These are phyloP conservation scores for Gonioctena quinquepunctata DNA, from an alignment of 1,140 invertebrate genomes.

Conservation along the genomic window DNA sequence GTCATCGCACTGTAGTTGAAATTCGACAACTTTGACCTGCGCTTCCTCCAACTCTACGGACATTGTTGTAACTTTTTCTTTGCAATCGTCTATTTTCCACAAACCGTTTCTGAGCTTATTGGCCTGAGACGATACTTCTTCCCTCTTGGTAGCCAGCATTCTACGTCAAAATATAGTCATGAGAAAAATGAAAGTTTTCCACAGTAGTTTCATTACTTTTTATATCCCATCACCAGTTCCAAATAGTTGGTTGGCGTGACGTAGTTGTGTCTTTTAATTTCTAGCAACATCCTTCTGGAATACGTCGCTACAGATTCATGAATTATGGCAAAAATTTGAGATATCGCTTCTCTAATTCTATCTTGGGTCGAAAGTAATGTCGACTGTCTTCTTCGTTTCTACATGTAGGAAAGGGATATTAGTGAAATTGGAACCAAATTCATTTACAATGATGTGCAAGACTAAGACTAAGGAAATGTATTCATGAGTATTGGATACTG, in stretches of 20 bases:
- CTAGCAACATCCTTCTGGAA: conserved; percentile 70
- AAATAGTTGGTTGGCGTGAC: conserved; percentile 85
- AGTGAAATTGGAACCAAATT: too few relatives aligned
- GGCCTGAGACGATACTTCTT: conserved; percentile 69
- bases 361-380: conserved; percentile 63
- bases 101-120: conserved; percentile 77
- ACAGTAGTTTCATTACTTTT: conserved; percentile 68
- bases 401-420: not conserved
- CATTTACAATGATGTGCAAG: too few relatives aligned
- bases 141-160: conserved; percentile 72
- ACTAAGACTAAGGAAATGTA: not conserved
- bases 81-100: conserved; percentile 78
- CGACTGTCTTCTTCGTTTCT: conserved; percentile 37
- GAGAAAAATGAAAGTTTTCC: not conserved
- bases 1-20: conserved; percentile 75
- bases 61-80: conserved; percentile 77
- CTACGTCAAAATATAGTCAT: conserved; percentile 54
- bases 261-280: conserved; percentile 82
- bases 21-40: conserved; percentile 72
- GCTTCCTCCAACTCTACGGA: conserved; percentile 76
- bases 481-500: not conserved
- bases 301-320: conserved; percentile 75
- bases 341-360: conserved; percentile 63
- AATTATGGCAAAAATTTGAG: conserved; percentile 75
- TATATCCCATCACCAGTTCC: conserved; percentile 80